These are phyloP conservation scores for Chelonus formosanus DNA, from an alignment of 2,888 invertebrate genomes.

Conservation along the genomic window DNA sequence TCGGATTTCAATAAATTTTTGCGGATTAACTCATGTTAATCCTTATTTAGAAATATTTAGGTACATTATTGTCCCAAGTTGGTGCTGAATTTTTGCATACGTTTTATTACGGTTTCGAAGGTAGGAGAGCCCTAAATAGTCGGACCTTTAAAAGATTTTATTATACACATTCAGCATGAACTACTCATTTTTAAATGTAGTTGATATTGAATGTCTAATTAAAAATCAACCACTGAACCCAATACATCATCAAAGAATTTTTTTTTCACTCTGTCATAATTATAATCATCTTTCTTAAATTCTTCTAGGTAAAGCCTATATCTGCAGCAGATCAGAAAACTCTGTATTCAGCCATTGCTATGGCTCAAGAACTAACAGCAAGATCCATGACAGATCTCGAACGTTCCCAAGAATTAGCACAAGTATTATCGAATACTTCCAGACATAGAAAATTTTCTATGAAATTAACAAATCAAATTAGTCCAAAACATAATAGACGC, in stretches of 20 bases:
- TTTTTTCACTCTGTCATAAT: slow-evolving; percentile 32
- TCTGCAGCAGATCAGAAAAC: slow-evolving; percentile 92
- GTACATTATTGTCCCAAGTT: no score
- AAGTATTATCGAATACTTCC: slow-evolving; percentile 64
- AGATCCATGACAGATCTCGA: slow-evolving; percentile 64
- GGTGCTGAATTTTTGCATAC: no score
- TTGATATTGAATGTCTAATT: no score
- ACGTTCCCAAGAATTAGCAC: slow-evolving; percentile 57
- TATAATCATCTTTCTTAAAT: slow-evolving; percentile 27
- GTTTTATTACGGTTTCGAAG: no score
- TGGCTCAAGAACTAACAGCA: slow-evolving; percentile 90
- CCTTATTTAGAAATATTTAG: no score
- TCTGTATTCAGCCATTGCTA: slow-evolving; percentile 89
- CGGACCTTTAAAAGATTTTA: no score
- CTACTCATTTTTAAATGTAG: no score
- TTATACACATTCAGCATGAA: no score
- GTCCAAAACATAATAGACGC: slow-evolving; percentile 76
- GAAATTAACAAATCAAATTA: slow-evolving; percentile 73
- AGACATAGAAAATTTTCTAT: slow-evolving; percentile 83
- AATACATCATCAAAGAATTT: slow-evolving; percentile 38
- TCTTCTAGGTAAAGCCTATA: slow-evolving; percentile 81
- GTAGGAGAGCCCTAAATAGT: no score
- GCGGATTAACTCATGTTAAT: no score
- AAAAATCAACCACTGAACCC: no score
- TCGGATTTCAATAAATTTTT: no score